Conservation (phyloP, 2,888 invertebrate species). For the Leistus spinibarbis region DNA sequence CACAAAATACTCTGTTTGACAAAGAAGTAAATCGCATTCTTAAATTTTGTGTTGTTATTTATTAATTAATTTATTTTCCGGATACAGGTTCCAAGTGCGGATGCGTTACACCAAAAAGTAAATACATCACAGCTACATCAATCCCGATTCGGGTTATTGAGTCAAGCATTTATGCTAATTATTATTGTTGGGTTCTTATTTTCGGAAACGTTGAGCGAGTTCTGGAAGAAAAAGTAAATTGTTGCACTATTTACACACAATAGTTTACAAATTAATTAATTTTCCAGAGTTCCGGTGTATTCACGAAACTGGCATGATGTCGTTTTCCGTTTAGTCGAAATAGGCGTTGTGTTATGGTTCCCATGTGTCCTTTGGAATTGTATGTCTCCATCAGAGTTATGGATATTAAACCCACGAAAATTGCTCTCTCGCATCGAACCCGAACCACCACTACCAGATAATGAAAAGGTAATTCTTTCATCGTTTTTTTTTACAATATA, state of each 20-base stretch:
- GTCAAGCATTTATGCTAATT: constrained; percentile 90
- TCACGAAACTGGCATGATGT: constrained; percentile 93
- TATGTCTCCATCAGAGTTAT: constrained; percentile 90
- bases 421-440: constrained; percentile 70
- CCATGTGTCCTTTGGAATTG: constrained; percentile 96
- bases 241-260: no score
- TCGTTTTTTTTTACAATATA: constrained; percentile 3
- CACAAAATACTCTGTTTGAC: constrained; percentile 16
- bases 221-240: constrained; percentile 90
- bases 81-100: constrained; percentile 36
- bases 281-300: constrained; percentile 78
- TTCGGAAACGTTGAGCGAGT: constrained; percentile 88
- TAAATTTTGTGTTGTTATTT: constrained; percentile 1
- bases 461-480: constrained; percentile 17
- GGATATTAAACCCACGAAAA: constrained; percentile 91
- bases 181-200: constrained; percentile 87
- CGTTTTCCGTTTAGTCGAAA: constrained; percentile 88
- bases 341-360: constrained; percentile 93
- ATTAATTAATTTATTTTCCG: neutral
- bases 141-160: constrained; percentile 84
- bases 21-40: constrained; percentile 11
- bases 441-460: constrained; percentile 41
- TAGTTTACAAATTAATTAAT: constrained; percentile 10
- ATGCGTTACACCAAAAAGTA: constrained; percentile 58
- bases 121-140: constrained; percentile 90